Conservation (phyloP, 1,140 invertebrate species). For the Rhizoglyphus robini region DNA sequence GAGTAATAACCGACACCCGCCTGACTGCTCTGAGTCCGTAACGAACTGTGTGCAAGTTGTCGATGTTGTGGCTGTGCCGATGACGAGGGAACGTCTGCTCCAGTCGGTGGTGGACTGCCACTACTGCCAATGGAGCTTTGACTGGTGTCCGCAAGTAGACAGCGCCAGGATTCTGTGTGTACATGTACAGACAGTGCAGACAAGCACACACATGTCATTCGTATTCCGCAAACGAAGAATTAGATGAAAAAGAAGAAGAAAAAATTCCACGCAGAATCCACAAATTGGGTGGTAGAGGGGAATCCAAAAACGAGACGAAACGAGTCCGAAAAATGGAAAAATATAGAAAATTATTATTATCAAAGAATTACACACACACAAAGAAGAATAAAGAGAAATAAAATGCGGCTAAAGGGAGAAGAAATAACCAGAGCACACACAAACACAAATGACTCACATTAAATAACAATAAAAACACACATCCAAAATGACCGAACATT, state of each 20-base stretch:
- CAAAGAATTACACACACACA: background rate
- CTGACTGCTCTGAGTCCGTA: background rate
- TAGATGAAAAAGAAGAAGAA: too few relatives aligned
- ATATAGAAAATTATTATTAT: background rate
- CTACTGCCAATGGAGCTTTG: slow-evolving; percentile 21
- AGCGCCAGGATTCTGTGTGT: slow-evolving; percentile 18
- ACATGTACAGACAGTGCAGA: background rate
- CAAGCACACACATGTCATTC: slow-evolving; percentile 43
- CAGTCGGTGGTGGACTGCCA: slow-evolving; percentile 27
- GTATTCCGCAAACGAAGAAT: too few relatives aligned
- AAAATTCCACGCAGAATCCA: too few relatives aligned
- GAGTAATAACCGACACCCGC: background rate
- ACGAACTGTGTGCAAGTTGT: background rate
- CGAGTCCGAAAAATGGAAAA: background rate
- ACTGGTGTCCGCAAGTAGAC: slow-evolving; percentile 22
- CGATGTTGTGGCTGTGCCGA: background rate
- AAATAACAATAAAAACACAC: too few relatives aligned
- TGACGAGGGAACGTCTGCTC: background rate
- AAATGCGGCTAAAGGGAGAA: too few relatives aligned
- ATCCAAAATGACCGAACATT: too few relatives aligned
- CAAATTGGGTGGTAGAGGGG: background rate
- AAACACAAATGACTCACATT: too few relatives aligned
- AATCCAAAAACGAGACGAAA: too few relatives aligned
- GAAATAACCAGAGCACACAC: too few relatives aligned
- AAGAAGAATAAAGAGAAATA: too few relatives aligned